Evolutionary conservation across 2,888 invertebrate genomes (phyloP).

Genomic region (Pteria penguin): DNA sequence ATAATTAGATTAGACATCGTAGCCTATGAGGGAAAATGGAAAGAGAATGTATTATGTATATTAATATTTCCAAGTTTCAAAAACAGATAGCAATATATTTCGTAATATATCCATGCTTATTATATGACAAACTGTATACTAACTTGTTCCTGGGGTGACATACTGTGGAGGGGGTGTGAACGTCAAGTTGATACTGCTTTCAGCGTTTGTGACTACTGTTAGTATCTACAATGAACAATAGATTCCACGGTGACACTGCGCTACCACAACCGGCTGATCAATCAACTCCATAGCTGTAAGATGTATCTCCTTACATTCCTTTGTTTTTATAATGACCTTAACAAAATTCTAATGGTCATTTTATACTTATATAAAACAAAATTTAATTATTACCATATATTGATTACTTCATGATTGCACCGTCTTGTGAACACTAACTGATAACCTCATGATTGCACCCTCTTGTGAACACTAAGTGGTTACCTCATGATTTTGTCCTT

Average conservation of each 20-base stretch:
- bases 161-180: neutral
- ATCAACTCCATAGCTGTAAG: neutral
- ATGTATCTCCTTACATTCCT: neutral
- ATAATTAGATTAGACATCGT: too few relatives aligned
- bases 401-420: too few relatives aligned
- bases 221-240: neutral
- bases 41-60: neutral
- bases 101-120: neutral
- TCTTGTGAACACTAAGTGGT: neutral
- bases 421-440: too few relatives aligned
- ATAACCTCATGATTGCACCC: neutral
- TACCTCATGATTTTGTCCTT: too few relatives aligned
- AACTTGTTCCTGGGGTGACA: neutral
- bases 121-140: neutral
- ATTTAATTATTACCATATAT: too few relatives aligned
- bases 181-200: neutral
- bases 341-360: neutral
- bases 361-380: too few relatives aligned
- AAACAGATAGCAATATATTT: neutral
- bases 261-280: neutral
- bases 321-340: neutral
- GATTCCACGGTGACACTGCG: neutral
- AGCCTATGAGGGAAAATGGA: too few relatives aligned
- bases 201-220: neutral
- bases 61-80: neutral